phyloP scores from a whole-genome alignment of 2,888 invertebrate genomes.

The Pandemis corylana region DNA sequence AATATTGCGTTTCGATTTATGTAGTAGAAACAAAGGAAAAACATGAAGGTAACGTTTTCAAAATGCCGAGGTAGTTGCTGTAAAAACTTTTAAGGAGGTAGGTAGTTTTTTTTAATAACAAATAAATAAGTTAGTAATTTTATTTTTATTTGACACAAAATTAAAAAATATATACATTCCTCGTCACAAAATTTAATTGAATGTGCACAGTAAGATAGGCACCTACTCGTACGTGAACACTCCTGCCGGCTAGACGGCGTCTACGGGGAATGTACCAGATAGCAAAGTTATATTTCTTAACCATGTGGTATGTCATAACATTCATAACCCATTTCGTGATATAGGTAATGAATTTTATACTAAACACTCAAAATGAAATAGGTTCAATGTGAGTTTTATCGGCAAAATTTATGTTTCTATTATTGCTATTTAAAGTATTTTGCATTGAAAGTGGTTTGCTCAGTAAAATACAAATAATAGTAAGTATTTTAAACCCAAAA shows the following conservation, averaged over 20 bases:
- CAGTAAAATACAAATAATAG: too few relatives aligned
- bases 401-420: too few relatives aligned
- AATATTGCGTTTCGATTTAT: slow-evolving; percentile 3
- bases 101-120: not conserved
- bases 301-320: too few relatives aligned
- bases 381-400: too few relatives aligned
- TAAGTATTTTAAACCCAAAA: too few relatives aligned
- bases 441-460: too few relatives aligned
- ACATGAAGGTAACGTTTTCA: not conserved
- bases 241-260: slow-evolving; percentile 5
- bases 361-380: too few relatives aligned
- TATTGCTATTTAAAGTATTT: too few relatives aligned
- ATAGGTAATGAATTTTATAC: too few relatives aligned
- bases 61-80: not conserved
- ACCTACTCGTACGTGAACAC: not conserved
- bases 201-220: not conserved
- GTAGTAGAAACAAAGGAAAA: not conserved
- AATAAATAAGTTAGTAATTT: not conserved
- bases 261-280: not conserved
- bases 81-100: not conserved
- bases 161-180: not conserved
- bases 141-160: not conserved
- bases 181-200: not conserved
- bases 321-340: too few relatives aligned
- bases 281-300: slow-evolving; percentile 9